phyloP scores from a whole-genome alignment of 2,113 vertebrate genomes.

The Nannobrachium achirus region DNA sequence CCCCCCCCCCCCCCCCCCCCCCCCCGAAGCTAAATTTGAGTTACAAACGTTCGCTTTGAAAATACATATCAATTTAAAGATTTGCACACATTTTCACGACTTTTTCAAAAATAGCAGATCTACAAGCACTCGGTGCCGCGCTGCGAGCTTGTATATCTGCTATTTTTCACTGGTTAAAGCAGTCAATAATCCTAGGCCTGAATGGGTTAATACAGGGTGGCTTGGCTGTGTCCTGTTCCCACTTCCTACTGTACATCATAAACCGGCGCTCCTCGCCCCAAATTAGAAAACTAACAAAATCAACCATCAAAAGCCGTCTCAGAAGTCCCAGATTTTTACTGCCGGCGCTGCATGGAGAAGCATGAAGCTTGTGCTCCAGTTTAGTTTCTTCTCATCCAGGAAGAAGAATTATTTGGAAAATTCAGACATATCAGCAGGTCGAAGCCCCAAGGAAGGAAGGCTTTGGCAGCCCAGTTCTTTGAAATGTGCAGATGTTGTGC shows the following conservation, averaged over 20 bases:
- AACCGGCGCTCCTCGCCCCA: slow-evolving; percentile 43
- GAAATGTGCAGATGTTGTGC: neutral
- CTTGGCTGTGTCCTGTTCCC: slow-evolving; percentile 63
- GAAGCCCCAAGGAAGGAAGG: neutral
- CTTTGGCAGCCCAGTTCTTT: neutral
- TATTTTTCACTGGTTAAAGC: too few species aligned
- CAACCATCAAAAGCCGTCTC: slow-evolving; percentile 34
- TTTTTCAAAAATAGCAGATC: too few species aligned
- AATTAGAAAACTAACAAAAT: slow-evolving; percentile 50
- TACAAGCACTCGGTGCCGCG: too few species aligned
- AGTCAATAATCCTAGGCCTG: too few species aligned
- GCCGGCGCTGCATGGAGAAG: slow-evolving; percentile 6
- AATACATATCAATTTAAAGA: too few species aligned
- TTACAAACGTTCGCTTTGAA: too few species aligned
- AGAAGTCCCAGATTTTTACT: slow-evolving; percentile 31
- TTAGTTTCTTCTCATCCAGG: neutral
- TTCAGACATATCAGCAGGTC: neutral
- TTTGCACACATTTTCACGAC: too few species aligned
- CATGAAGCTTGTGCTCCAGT: neutral
- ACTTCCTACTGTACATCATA: slow-evolving; percentile 72
- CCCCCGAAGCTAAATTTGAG: too few species aligned
- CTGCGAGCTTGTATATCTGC: too few species aligned
- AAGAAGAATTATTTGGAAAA: slow-evolving; percentile 7
- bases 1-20: too few species aligned
- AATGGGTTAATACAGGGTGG: slow-evolving; percentile 65